Evolutionary conservation across 2,797 vertebrate genomes (phyloP).

Genomic region (Remorina albescens): DNA sequence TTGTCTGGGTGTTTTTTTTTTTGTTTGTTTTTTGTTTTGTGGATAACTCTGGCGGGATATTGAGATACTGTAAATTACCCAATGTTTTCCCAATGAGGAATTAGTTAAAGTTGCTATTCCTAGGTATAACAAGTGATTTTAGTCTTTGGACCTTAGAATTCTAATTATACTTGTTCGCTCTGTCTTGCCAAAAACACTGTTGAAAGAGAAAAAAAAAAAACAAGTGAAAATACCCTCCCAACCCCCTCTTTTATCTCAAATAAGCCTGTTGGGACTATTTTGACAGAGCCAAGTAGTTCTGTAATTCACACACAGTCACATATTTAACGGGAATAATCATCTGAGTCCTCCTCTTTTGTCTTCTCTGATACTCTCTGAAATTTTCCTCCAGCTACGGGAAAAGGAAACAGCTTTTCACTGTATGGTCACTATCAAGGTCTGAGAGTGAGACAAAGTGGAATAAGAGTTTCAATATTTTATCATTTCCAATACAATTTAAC

Average conservation of each 20-base stretch:
- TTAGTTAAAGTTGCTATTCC: conserved; percentile 37
- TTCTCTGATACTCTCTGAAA: conserved; percentile 43
- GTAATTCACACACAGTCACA: conserved; percentile 66
- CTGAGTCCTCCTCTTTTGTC: conserved; percentile 62
- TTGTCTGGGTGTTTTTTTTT: no score
- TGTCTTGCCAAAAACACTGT: conserved; percentile 48
- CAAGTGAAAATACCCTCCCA: conserved; percentile 53
- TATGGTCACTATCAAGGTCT: conserved; percentile 22
- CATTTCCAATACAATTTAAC: not conserved
- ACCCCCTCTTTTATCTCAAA: conserved; percentile 61
- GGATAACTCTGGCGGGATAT: conserved; percentile 36
- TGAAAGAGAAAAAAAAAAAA: conserved; percentile 48
- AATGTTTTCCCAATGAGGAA: conserved; percentile 12
- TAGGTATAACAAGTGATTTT: conserved; percentile 42
- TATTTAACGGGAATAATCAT: conserved; percentile 64
- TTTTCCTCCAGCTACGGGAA: not conserved
- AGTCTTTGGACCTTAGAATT: conserved; percentile 43
- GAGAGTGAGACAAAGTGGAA: conserved; percentile 9
- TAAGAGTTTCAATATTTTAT: not conserved
- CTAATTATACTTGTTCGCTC: conserved; percentile 38
- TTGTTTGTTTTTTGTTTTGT: no score
- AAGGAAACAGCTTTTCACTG: conserved; percentile 27
- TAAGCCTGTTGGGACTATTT: conserved; percentile 65
- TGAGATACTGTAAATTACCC: conserved; percentile 4
- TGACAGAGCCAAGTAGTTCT: conserved; percentile 62